Percentiles rank a stretch among this genome's conserved stretches.
Evolutionary conservation across 2,797 vertebrate species (phyloP).

Genomic region (Eidolon dupreanum): DNA sequence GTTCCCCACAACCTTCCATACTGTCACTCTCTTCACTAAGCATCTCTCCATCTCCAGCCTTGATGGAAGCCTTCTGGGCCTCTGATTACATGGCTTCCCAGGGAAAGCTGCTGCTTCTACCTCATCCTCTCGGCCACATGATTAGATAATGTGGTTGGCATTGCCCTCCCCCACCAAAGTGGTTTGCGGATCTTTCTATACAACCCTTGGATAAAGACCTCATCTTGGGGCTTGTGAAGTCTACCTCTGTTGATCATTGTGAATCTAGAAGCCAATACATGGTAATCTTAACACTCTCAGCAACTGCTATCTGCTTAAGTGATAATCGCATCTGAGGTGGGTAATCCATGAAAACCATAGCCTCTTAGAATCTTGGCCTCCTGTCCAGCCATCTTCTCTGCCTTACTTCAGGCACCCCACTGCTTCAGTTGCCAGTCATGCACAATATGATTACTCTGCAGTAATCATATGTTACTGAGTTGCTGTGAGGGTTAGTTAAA

Average conservation of each 20-base stretch:
- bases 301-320: neutral
- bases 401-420: neutral
- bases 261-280: neutral
- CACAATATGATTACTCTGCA: neutral
- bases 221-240: neutral
- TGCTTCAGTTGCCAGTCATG: neutral
- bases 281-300: neutral
- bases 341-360: neutral
- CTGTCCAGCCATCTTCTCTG: neutral
- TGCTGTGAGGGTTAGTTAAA: neutral
- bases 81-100: neutral
- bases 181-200: neutral
- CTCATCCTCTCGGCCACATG: neutral
- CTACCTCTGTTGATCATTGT: neutral
- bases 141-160: neutral
- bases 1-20: neutral
- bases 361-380: neutral
- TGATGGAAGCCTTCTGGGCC: neutral
- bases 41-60: neutral
- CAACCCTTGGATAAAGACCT: neutral
- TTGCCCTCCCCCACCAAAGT: neutral
- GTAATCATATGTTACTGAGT: neutral
- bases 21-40: neutral
- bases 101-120: neutral
- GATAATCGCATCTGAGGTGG: neutral